Percentiles rank a stretch among this genome's conserved stretches.
Evolutionary conservation across 2,888 invertebrate genomes (phyloP).

Genomic region (Octonoba sinensis): DNA sequence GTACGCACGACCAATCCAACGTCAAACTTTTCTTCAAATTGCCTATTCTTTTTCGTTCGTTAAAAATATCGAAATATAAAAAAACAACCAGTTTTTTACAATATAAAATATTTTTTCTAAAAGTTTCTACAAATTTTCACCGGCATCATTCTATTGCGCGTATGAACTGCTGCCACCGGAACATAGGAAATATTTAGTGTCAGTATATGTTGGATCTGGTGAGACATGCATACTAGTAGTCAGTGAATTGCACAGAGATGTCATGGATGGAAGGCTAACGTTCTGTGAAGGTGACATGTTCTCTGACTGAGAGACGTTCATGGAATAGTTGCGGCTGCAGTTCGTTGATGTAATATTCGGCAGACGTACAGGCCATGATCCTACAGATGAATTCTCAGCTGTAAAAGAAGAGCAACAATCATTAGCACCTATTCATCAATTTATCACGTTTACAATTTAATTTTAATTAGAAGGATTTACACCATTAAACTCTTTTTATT

Average conservation of each 20-base stretch:
- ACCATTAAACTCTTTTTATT: too few species aligned
- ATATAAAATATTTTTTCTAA: background rate
- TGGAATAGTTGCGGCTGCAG: conserved; percentile 31
- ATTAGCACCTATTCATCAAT: too few species aligned
- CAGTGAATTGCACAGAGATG: conserved; percentile 42
- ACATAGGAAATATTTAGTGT: conserved; percentile 48
- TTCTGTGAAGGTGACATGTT: conserved; percentile 13
- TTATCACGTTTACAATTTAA: too few species aligned
- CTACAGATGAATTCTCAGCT: conserved; percentile 24
- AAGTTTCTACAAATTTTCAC: background rate
- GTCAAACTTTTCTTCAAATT: too few species aligned
- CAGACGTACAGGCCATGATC: conserved; percentile 30
- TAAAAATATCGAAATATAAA: background rate
- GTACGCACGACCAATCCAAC: too few species aligned
- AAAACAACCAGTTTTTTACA: background rate
- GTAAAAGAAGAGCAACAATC: background rate
- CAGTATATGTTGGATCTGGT: conserved; percentile 29
- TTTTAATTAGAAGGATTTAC: too few species aligned
- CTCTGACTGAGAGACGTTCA: conserved; percentile 12
- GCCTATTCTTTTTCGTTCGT: background rate
- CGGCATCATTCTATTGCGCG: conserved; percentile 14
- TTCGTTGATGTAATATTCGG: conserved; percentile 11
- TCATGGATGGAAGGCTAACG: conserved; percentile 45
- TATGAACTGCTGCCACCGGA: conserved; percentile 25
- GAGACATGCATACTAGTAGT: conserved; percentile 1